Evolutionary conservation across 2,888 invertebrate genomes (phyloP), one percentile per base, ranked within the genome.

Genomic region (Andrena minutula): DNA sequence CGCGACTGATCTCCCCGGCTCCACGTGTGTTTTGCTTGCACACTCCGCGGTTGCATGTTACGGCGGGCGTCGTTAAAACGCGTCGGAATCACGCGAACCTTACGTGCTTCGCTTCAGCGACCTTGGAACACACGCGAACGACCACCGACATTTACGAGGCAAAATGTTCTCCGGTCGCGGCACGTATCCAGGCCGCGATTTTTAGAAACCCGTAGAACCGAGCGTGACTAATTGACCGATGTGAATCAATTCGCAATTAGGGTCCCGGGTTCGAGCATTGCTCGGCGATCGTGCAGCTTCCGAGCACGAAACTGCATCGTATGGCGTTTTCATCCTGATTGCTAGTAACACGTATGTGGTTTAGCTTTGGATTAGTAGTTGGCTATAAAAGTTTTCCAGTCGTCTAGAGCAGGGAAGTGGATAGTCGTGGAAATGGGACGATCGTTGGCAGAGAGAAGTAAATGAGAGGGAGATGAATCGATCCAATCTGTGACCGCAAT

Each of bases 81-180:
- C 65, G 77, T 80, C 75, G 72, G 75, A 77, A 77, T 64, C 86
- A 86, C 86, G 86, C 86, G 35, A 86, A 58, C 60, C 28, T 66
- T 49, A 26, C 74, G 75, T 81, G 83, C 64, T 76, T 28, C 73
- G 78, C 79, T 73, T 75, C 75, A 26, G 71, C 78, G 79, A 83
- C 86, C 80, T 86, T 86, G 85, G 70, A 84, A 70, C 70, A 47
- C 68, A 66, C 49, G 58, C 70, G 60, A 41, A 6, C 49, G 41
- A 32, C 23, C 30, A 10, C 6, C 16, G 63, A 28, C 72, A 73
- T 79, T 86, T 84, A 75, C 66, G 58, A 60, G 41, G 56, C 47
- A n/a, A 66, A 79, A 53, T 71, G 75, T 71, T 69, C 65, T 2
- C 56, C 20, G 23, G 56, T 56, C 23, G 28, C 26, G 12, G 56